Evolutionary conservation across 1,140 invertebrate genomes (phyloP).

Genomic region (Atopsyche davidsoni): DNA sequence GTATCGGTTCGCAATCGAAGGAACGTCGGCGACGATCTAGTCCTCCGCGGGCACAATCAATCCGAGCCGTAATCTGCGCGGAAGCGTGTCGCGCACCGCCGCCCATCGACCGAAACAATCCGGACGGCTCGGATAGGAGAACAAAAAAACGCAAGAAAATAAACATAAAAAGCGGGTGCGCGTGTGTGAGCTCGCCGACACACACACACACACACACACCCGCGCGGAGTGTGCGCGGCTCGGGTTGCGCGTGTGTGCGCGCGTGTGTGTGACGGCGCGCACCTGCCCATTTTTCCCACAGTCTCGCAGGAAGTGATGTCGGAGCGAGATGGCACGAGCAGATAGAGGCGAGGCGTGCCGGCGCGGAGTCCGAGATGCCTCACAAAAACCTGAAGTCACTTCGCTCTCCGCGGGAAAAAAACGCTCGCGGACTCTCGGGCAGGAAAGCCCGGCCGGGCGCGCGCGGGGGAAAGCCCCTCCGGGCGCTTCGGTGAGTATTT

Average conservation of each 20-base stretch:
- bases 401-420: not conserved
- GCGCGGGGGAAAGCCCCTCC: too few species aligned
- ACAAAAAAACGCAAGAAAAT: conserved; percentile 8
- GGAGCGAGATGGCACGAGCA: conserved; percentile 14
- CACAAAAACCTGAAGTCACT: conserved; percentile 4
- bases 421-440: too few species aligned
- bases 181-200: not conserved
- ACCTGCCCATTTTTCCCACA: conserved; percentile 28
- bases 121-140: not conserved
- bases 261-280: conserved; percentile 4
- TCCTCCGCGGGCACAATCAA: too few species aligned
- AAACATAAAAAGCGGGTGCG: not conserved
- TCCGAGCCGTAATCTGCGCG: too few species aligned
- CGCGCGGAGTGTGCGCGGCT: conserved; percentile 1
- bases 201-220: too few species aligned
- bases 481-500: too few species aligned
- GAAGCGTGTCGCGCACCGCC: conserved; percentile 9
- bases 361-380: conserved; percentile 6
- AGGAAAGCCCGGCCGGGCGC: too few species aligned
- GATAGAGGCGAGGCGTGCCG: conserved; percentile 25
- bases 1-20: too few species aligned
- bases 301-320: conserved; percentile 22
- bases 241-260: conserved; percentile 4
- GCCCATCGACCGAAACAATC: conserved; percentile 10
- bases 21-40: too few species aligned